Percentiles rank a stretch among this genome's conserved stretches.
Evolutionary conservation across 2,888 invertebrate species (phyloP).

Genomic region (Drosophila siamana): DNA sequence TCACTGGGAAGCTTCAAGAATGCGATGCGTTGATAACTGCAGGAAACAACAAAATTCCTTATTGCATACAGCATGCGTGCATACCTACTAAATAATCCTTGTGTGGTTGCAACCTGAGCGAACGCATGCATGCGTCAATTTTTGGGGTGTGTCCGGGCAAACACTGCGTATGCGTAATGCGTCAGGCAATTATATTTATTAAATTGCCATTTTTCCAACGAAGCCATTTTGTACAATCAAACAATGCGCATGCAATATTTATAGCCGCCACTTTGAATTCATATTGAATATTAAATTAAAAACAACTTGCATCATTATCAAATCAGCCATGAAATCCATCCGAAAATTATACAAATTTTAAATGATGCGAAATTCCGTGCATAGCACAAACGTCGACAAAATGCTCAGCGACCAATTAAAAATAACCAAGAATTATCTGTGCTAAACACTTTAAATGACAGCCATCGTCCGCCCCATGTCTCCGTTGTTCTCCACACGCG

Average conservation of each 20-base stretch:
- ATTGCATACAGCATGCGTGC: not conserved
- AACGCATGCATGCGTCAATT: not conserved
- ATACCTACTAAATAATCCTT: conserved; percentile 7
- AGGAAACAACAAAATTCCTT: not conserved
- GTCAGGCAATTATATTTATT: conserved; percentile 6
- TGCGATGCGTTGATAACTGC: conserved; percentile 9
- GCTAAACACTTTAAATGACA: conserved; percentile 29
- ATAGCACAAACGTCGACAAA: conserved; percentile 26
- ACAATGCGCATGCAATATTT: conserved; percentile 1
- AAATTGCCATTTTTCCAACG: not conserved
- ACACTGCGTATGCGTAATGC: conserved; percentile 41
- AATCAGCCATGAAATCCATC: conserved; percentile 7
- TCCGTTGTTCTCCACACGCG: not conserved
- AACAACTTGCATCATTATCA: not conserved
- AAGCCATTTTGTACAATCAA: too few species aligned
- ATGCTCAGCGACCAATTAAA: conserved; percentile 39
- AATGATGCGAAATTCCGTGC: conserved; percentile 41
- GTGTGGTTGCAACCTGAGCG: conserved; percentile 5
- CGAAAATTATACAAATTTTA: conserved; percentile 16
- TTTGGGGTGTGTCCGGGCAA: conserved; percentile 16
- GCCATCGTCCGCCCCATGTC: not conserved
- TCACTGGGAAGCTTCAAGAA: conserved; percentile 15
- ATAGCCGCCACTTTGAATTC: not conserved
- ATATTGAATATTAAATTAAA: not conserved
- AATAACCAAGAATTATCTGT: conserved; percentile 46